phyloP scores from a whole-genome alignment of 2,888 invertebrate species.

The Celastrina argiolus region DNA sequence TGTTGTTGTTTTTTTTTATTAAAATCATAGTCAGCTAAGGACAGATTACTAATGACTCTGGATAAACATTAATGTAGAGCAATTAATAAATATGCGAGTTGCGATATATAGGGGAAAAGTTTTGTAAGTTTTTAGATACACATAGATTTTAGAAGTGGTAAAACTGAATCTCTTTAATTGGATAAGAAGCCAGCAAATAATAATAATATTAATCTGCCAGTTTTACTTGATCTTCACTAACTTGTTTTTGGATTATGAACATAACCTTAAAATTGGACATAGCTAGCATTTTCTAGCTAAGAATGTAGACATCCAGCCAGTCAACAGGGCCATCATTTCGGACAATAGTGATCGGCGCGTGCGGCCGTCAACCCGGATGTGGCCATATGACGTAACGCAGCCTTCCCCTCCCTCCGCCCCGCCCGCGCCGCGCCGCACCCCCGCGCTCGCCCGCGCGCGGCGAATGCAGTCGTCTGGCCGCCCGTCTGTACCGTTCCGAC shows the following conservation, averaged over 20 bases:
- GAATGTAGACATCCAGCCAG: conserved; percentile 1
- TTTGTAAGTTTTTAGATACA: too few species aligned
- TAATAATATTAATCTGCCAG: too few species aligned
- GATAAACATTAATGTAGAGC: not conserved
- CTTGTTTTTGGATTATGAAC: too few species aligned
- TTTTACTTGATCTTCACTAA: too few species aligned
- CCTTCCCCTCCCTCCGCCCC: conserved; percentile 46
- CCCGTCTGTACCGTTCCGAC: conserved; percentile 55
- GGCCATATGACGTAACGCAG: conserved; percentile 67
- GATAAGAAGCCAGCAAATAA: too few species aligned
- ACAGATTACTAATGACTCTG: not conserved
- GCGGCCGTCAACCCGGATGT: conserved; percentile 76
- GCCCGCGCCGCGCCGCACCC: conserved; percentile 30
- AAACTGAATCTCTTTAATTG: too few species aligned
- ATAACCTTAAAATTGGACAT: too few species aligned
- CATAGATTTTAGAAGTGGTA: too few species aligned
- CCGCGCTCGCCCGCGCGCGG: conserved; percentile 39
- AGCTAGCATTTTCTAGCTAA: not conserved
- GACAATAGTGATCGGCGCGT: conserved; percentile 43
- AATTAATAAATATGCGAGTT: not conserved
- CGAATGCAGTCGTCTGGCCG: conserved; percentile 56
- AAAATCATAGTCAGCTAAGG: not conserved
- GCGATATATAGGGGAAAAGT: not conserved
- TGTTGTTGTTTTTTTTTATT: not conserved
- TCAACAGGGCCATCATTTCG: conserved; percentile 37